phyloP scores from a whole-genome alignment of 2,888 invertebrate genomes.

The Norana najaformis region DNA sequence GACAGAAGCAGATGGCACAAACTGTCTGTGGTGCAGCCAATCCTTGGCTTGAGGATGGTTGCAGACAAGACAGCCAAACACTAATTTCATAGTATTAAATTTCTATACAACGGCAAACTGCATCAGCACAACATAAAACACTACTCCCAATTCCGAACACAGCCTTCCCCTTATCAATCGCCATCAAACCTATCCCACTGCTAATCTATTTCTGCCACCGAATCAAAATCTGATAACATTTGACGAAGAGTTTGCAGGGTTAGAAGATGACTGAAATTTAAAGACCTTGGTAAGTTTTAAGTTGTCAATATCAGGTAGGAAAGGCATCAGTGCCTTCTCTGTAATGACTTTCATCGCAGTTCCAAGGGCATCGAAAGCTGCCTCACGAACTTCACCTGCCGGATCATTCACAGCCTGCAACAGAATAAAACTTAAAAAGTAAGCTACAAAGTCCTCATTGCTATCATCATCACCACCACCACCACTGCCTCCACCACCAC shows the following conservation, averaged over 20 bases:
- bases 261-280: neutral
- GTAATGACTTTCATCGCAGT: conserved; percentile 85
- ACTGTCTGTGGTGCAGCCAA: too few relatives aligned
- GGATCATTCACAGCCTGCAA: conserved; percentile 61
- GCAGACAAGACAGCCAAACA: too few relatives aligned
- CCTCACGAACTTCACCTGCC: conserved; percentile 89
- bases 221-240: neutral
- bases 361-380: conserved; percentile 88
- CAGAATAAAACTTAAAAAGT: neutral
- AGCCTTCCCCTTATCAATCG: neutral
- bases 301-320: conserved; percentile 84
- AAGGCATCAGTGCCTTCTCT: conserved; percentile 83
- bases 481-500: neutral
- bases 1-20: too few relatives aligned
- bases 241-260: neutral
- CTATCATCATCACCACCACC: neutral
- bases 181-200: neutral
- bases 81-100: neutral
- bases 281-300: conserved; percentile 83
- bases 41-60: too few relatives aligned
- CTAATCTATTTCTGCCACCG: neutral
- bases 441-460: neutral
- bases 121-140: neutral
- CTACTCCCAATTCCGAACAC: neutral
- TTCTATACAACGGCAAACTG: neutral